Conservation (phyloP, 2,113 vertebrate species). For the Ailurus styani region DNA sequence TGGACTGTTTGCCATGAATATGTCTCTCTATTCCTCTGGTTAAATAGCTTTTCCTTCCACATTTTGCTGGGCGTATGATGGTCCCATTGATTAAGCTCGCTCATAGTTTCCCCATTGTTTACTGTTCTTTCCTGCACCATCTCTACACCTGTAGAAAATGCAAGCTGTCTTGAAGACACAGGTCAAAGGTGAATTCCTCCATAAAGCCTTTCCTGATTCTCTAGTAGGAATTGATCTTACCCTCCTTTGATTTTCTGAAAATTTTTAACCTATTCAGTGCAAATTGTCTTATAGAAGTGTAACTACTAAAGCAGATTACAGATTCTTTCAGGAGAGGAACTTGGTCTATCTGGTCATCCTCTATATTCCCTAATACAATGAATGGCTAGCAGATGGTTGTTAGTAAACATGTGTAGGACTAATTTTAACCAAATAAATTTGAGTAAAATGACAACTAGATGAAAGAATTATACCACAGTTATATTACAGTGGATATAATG, state of each 20-base stretch:
- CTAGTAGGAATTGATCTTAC: not conserved
- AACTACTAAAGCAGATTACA: not conserved
- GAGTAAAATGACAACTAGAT: not conserved
- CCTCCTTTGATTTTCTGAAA: not conserved
- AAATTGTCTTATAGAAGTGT: not conserved
- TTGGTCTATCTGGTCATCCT: not conserved
- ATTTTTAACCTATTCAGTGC: not conserved
- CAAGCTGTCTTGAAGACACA: not conserved
- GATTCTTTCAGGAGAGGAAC: not conserved
- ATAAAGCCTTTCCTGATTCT: not conserved
- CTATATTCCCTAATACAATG: not conserved
- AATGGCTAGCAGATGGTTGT: not conserved
- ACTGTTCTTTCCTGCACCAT: not conserved
- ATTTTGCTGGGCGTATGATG: not conserved
- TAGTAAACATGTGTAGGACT: not conserved
- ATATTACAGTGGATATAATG: not conserved
- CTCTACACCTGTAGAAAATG: not conserved
- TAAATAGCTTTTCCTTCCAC: not conserved
- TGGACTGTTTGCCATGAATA: not conserved
- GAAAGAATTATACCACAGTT: not conserved
- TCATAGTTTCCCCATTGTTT: not conserved
- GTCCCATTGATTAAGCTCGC: not conserved
- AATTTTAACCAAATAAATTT: not conserved
- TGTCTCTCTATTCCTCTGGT: not conserved
- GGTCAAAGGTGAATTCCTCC: not conserved